These are phyloP conservation scores for Lytechinus pictus DNA, from an alignment of 35 echinoderm and acorn worm genomes.

Conservation along the genomic window DNA sequence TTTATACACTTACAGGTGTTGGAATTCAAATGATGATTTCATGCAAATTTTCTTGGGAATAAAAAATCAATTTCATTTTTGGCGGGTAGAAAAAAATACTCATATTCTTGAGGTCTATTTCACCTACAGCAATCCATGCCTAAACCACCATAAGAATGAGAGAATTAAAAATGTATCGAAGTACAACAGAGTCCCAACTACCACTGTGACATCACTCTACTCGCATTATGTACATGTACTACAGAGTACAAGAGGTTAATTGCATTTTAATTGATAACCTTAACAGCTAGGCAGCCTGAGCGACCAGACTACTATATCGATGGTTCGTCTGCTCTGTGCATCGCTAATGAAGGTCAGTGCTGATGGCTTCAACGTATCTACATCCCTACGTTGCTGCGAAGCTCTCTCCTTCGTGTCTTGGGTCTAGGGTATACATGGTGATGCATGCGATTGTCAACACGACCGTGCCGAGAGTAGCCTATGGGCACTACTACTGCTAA, in stretches of 20 bases:
- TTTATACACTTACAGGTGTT: too few relatives aligned
- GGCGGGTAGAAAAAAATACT: background rate
- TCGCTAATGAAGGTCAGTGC: conserved; percentile 28
- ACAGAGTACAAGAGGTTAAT: background rate
- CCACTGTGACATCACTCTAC: background rate
- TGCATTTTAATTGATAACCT: background rate
- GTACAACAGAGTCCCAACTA: background rate
- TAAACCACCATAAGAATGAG: background rate
- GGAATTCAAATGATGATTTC: too few relatives aligned
- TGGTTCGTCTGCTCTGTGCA: conserved; percentile 21
- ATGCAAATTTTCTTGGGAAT: too few relatives aligned
- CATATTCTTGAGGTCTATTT: background rate
- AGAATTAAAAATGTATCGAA: background rate
- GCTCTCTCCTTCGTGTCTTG: background rate
- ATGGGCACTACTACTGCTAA: conserved; percentile 4
- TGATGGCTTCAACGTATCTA: background rate
- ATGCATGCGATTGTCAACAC: conserved; percentile 39
- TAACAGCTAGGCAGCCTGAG: background rate
- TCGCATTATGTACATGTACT: background rate
- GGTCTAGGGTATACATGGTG: background rate
- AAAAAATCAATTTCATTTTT: background rate
- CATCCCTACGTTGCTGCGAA: background rate
- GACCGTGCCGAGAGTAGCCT: background rate
- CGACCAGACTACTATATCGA: conserved; percentile 26
- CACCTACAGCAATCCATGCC: background rate